Conservation (phyloP, 2,888 invertebrate species). For the Tetragnatha montana region DNA sequence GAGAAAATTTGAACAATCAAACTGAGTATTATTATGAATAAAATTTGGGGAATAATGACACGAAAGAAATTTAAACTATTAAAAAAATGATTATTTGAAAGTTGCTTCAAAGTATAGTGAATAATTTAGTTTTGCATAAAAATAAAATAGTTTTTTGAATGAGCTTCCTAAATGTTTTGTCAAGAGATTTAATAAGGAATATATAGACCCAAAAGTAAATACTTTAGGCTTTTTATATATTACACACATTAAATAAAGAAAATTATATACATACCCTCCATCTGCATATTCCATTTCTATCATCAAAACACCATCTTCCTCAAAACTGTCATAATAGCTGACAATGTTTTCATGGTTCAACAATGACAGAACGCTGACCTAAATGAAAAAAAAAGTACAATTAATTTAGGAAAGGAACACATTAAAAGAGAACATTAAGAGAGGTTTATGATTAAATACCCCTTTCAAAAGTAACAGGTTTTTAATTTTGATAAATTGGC, state of each 20-base stretch:
- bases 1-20: background rate
- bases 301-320: conserved; percentile 82
- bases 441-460: too few relatives aligned
- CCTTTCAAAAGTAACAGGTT: too few relatives aligned
- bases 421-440: background rate
- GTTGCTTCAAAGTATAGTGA: background rate
- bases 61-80: too few relatives aligned
- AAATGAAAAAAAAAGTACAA: background rate
- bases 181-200: background rate
- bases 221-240: background rate
- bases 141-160: background rate
- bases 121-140: background rate
- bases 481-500: too few relatives aligned
- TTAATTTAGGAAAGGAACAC: background rate
- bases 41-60: too few relatives aligned
- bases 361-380: conserved; percentile 79
- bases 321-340: conserved; percentile 84
- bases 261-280: conserved; percentile 78
- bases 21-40: too few relatives aligned
- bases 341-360: conserved; percentile 86
- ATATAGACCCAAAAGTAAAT: background rate
- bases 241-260: background rate
- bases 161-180: background rate
- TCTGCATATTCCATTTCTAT: conserved; percentile 89
- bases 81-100: too few relatives aligned